A percentile compares a stretch with the other conserved stretches of the same genome.
These are phyloP conservation scores for Hyperoplus immaculatus DNA, from an alignment of 2,797 vertebrate genomes.

Conservation along the genomic window DNA sequence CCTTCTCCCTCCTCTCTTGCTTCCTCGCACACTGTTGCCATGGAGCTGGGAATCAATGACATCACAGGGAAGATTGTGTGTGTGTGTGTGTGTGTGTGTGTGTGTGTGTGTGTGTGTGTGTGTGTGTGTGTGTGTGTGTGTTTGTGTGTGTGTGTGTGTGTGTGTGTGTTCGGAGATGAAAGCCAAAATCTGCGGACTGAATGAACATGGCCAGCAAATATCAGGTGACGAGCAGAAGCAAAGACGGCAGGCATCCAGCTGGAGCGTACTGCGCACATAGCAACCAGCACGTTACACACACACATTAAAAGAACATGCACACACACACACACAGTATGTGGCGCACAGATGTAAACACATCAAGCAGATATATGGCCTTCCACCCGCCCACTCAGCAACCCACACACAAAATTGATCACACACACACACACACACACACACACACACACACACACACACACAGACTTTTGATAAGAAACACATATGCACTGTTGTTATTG, in stretches of 20 bases:
- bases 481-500: not conserved
- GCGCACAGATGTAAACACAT: conserved; percentile 19
- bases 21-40: conserved; percentile 82
- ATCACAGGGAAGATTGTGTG: conserved; percentile 70
- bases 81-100: conserved; percentile 23
- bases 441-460: conserved; percentile 18
- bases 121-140: conserved; percentile 10
- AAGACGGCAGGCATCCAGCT: conserved; percentile 34
- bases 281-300: not conserved
- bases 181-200: conserved; percentile 62
- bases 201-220: conserved; percentile 48
- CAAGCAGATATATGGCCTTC: conserved; percentile 4
- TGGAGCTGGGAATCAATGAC: conserved; percentile 84
- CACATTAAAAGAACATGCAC: not conserved
- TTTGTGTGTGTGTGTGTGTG: not conserved
- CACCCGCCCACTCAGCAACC: conserved; percentile 9
- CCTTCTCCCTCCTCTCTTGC: conserved; percentile 13
- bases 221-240: conserved; percentile 63
- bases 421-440: not conserved
- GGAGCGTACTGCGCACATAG: not conserved
- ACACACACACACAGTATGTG: not conserved
- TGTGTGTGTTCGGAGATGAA: conserved; percentile 61
- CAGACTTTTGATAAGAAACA: not conserved
- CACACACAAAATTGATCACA: conserved; percentile 8
- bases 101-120: conserved; percentile 16